Evolutionary conservation across 2,888 invertebrate species (phyloP).

Genomic region (Hirtodrosophila duncani): DNA sequence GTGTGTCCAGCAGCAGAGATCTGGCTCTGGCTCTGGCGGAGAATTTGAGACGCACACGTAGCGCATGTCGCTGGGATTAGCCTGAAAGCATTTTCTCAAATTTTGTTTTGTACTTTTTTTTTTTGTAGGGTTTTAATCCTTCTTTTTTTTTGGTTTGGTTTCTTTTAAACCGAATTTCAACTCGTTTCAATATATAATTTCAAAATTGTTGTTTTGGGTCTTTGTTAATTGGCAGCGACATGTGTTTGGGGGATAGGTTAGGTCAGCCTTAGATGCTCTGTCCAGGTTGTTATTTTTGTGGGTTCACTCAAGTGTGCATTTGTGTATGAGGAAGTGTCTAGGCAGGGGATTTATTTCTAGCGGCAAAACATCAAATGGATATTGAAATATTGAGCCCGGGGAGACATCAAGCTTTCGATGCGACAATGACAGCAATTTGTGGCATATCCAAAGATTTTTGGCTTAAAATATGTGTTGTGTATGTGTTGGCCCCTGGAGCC

Average conservation of each 20-base stretch:
- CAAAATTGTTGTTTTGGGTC: conserved; percentile 58
- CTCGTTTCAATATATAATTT: conserved; percentile 53
- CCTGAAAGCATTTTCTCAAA: conserved; percentile 68
- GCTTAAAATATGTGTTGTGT: conserved; percentile 5
- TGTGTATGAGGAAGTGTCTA: conserved; percentile 64
- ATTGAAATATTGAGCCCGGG: conserved; percentile 14
- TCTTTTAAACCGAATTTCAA: conserved; percentile 13
- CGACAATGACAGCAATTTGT: conserved; percentile 47
- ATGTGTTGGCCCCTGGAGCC: conserved; percentile 29
- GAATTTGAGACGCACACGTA: conserved; percentile 57
- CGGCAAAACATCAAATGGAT: conserved; percentile 59
- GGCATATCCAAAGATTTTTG: conserved; percentile 27
- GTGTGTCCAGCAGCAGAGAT: conserved; percentile 60
- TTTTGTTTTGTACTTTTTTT: conserved; percentile 32
- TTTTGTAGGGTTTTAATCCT: conserved; percentile 58
- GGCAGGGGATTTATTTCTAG: conserved; percentile 55
- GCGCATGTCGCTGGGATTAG: conserved; percentile 70
- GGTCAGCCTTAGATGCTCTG: conserved; percentile 17
- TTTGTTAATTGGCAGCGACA: conserved; percentile 73
- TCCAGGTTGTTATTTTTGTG: conserved; percentile 19
- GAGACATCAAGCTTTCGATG: conserved; percentile 31
- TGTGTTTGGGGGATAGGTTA: conserved; percentile 55
- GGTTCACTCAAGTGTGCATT: conserved; percentile 49
- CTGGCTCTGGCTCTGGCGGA: conserved; percentile 15
- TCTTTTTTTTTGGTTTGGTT: conserved; percentile 35